Percentiles rank a stretch among this genome's conserved stretches.
These are phyloP conservation scores for Pandemis heparana DNA, from an alignment of 2,888 invertebrate species.

Conservation along the genomic window DNA sequence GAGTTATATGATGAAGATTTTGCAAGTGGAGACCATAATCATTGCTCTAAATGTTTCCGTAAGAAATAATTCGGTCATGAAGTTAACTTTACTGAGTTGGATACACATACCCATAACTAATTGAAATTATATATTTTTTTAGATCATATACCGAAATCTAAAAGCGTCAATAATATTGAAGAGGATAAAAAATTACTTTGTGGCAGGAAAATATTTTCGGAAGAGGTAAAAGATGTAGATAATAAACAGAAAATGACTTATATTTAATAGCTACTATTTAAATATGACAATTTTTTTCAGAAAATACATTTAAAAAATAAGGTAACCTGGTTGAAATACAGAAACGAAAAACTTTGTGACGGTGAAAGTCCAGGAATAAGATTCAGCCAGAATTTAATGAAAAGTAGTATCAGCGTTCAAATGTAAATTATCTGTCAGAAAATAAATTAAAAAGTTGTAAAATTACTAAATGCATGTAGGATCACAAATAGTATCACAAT, in stretches of 20 bases:
- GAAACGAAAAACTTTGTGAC: slow-evolving; percentile 50
- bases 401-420: background rate
- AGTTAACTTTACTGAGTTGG: too few relatives aligned
- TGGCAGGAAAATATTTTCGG: background rate
- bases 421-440: background rate
- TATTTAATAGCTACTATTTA: too few relatives aligned
- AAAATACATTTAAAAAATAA: background rate
- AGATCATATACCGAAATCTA: slow-evolving; percentile 31
- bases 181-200: background rate
- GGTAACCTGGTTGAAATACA: slow-evolving; percentile 48
- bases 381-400: background rate
- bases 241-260: background rate
- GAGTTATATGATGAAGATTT: slow-evolving; percentile 2
- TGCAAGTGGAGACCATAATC: slow-evolving; percentile 36
- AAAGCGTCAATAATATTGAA: slow-evolving; percentile 25
- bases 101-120: background rate
- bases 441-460: too few relatives aligned
- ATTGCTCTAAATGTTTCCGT: slow-evolving; percentile 34
- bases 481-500: too few relatives aligned
- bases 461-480: too few relatives aligned
- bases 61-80: slow-evolving; percentile 9
- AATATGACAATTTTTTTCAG: background rate
- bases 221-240: background rate
- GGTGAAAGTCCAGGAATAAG: slow-evolving; percentile 44
- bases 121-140: slow-evolving; percentile 22